Evolutionary conservation across 1,140 invertebrate species (phyloP).

Genomic region (Magallana ariakensis): DNA sequence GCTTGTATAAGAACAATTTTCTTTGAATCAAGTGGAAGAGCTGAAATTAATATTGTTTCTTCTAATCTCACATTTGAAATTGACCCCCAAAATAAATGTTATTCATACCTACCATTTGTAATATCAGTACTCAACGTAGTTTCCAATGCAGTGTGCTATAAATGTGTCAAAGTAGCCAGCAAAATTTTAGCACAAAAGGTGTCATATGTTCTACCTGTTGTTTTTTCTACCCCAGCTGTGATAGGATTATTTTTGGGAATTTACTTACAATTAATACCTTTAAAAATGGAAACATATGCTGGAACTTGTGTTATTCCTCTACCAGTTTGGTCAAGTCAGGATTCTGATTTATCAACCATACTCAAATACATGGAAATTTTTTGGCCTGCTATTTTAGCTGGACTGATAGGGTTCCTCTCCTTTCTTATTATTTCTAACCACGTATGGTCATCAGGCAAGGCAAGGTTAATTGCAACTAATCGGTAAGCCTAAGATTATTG

Average conservation of each 20-base stretch:
- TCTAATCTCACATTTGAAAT: slow-evolving; percentile 8
- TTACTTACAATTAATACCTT: neutral
- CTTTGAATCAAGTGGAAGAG: neutral
- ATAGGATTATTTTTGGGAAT: slow-evolving; percentile 87
- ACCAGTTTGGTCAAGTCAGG: slow-evolving; percentile 46
- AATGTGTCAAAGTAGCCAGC: slow-evolving; percentile 83
- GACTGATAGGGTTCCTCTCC: slow-evolving; percentile 90
- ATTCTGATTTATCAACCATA: slow-evolving; percentile 50
- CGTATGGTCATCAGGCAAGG: slow-evolving; percentile 98
- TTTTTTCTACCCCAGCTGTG: slow-evolving; percentile 92
- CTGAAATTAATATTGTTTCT: neutral
- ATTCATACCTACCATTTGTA: slow-evolving; percentile 51
- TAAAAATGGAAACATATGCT: neutral
- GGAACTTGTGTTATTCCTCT: slow-evolving; percentile 50
- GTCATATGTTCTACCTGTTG: slow-evolving; percentile 96
- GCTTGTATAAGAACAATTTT: slow-evolving; percentile 49
- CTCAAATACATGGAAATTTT: slow-evolving; percentile 17
- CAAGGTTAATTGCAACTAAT: slow-evolving; percentile 96
- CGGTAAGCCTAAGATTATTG: slow-evolving; percentile 81
- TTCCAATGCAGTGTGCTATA: slow-evolving; percentile 67
- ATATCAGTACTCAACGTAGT: slow-evolving; percentile 58
- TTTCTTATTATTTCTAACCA: slow-evolving; percentile 97
- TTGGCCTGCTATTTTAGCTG: slow-evolving; percentile 51
- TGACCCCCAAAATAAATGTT: neutral
- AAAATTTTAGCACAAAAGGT: slow-evolving; percentile 98